Evolutionary conservation across 2,888 invertebrate species (phyloP), one percentile per base, ranked within the genome.

Genomic region (Luffia ferchaultella): DNA sequence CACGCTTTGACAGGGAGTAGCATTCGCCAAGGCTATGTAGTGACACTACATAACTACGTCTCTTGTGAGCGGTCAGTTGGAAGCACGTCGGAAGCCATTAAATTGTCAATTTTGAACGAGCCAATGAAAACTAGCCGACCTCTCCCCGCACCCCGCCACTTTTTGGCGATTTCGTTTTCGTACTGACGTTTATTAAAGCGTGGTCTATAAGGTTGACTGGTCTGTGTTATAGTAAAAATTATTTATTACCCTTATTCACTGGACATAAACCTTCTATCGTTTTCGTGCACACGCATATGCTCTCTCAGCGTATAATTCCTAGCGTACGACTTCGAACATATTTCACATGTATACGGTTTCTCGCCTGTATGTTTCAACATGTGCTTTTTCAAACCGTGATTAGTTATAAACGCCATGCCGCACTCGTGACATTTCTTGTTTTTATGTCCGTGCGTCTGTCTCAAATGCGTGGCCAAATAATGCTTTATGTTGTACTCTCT

Each of bases 361-460:
- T 69, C 60, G 0, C 76, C 78, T 0, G 69, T 68, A 54, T 85
- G 85, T 48, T 73, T 77, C 17, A 73, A 58, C 76, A 79, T 76
- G 52, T 85, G 85, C 44, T 77, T 77, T 49, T 80, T 83, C 41
- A 85, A 61, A 2, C 76, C 76, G 54, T 82, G 76, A 48, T 82
- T 83, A 0, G 76, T 75, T 48, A 76, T 76, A 57, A 85, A 86
- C 17, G 78, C 80, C 68, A 82, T 83, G 0, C 70, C 70, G 56
- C 86, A 86, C 15, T 80, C 73, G 0, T 59, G 46, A 54, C 86
- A 86, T 58, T 70, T 85, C 59, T 73, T 85, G 62, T 70, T 82
- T 60, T 67, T 85, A 62, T 67, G 68, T 0, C 73, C 85, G 56
- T 73, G 85, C 0, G 80, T 76, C 44, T 79, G 78, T 1, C 80